Evolutionary conservation across 2,888 invertebrate species (phyloP), one percentile per base, ranked within the genome.

Genomic region (Omphaloscelis lunosa): DNA sequence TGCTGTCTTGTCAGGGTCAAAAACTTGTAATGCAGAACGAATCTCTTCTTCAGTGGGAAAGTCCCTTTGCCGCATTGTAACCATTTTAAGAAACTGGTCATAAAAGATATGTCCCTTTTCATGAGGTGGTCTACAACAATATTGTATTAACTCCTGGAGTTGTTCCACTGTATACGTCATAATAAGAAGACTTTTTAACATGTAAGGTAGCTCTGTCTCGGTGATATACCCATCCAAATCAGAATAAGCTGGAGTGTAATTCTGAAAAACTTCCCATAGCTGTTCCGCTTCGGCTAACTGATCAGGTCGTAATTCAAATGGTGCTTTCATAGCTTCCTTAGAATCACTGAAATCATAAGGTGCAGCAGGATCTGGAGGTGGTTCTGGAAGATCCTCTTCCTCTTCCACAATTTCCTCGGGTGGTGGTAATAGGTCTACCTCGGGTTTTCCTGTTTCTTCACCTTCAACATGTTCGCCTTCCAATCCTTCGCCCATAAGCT

Each of bases 91-190:
- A 90, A 96, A 96, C 83, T 96, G 95, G 0, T 95, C 93, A 83
- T 87, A 96, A 58, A 66, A 91, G 8, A 96, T 95, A 84, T 95
- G 95, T 0, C 95, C 96, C 65, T 95, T 85, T 39, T 95, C 93
- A 90, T 96, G 92, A 51, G 94, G 92, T 29, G 96, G 96, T 85
- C 93, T 93, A 20, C 94, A 94, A 88, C 95, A 95, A 86, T 80
- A 96, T 3, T 84, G 90, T 80, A 96, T 91, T 48, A 96, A 80
- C 85, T 96, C 96, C 75, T 93, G 91, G 8, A 96, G 83, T 87
- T 96, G 96, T 82, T 96, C 96, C 39, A 92, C 91, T 11, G 96
- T 96, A 77, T 92, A 92, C 4, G 96, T 94, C 93, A 95, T 94
- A 17, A 96, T 82, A 66, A 95, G 86, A 29, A 96, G 90, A 70